Base-by-base conservation (phyloP, 2,888 invertebrate genomes). In the Baccha elongata region DNA sequence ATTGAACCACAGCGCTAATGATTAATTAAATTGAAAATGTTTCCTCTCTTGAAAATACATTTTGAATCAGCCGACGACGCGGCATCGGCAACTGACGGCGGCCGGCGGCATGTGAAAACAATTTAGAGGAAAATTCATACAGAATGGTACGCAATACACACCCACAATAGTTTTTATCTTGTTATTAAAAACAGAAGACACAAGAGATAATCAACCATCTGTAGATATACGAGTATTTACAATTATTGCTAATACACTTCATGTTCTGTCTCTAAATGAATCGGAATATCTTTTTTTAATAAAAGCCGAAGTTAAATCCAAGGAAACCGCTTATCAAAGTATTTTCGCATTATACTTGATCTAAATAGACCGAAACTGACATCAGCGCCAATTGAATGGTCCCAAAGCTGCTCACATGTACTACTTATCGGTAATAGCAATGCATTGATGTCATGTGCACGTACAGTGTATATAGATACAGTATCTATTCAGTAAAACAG, bases 341-440 rank as follows among this genome's bases (percentile, higher is more conserved):
- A 74, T 72, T 65, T 76, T 68, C 58, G 80, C 75, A 71, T 65
- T 80, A 81, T 84, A 79, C 84, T 84, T 84, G 80, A 76, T 73
- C 84, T 72, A 84, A 84, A 76, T 84, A 84, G 76, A 81, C 72
- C 76, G 68, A 73, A 76, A 68, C 84, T 75, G 74, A 84, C 81
- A 81, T 81, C 81, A 84, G 75, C 81, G 69, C 62, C 72, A 71
- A 71, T 32, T 50, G 55, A 74, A 80, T 65, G n/a, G 40, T 17
- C 55, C 17, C 42, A 60, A 42, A 58, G 40, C 53, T 46, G 11
- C 21, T 48, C 50, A 60, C 26, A 21, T 46, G 1, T 8, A 37
- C 35, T 55, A 35, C 21, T 37, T 26, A 50, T 65, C 48, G 58
- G 17, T 42, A 55, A 35, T 26, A 46, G 46, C 71, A 46, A 37